Percentiles rank a stretch among this genome's conserved stretches.
Evolutionary conservation across 2,113 vertebrate species (phyloP).

Genomic region (Oncorhynchus masou): DNA sequence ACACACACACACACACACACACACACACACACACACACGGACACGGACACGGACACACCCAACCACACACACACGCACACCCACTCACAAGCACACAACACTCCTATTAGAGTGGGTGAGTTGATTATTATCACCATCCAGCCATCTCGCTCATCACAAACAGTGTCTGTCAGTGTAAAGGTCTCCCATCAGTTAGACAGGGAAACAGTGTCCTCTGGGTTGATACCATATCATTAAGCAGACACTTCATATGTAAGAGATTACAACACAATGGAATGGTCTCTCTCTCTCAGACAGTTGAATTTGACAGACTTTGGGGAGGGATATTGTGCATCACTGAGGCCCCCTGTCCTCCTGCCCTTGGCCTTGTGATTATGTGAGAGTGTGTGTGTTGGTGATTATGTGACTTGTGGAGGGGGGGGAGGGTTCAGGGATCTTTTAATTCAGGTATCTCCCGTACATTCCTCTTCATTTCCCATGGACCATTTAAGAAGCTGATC

Average conservation of each 20-base stretch:
- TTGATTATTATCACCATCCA: neutral
- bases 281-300: too few relatives aligned
- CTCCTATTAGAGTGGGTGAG: neutral
- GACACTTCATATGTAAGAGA: constrained; percentile 14
- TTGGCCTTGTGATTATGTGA: neutral
- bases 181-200: neutral
- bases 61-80: neutral
- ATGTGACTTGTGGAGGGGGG: constrained; percentile 1
- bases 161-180: neutral
- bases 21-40: constrained; percentile 48
- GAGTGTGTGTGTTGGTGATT: neutral
- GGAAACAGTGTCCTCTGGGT: neutral
- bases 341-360: too few relatives aligned
- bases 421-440: constrained; percentile 20
- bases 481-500: constrained; percentile 25
- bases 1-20: constrained; percentile 51
- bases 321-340: neutral
- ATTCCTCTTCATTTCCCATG: constrained; percentile 36
- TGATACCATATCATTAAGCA: neutral
- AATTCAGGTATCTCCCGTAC: constrained; percentile 24
- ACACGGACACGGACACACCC: neutral
- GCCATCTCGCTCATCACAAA: neutral
- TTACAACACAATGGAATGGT: constrained; percentile 12
- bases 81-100: neutral
- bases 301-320: too few relatives aligned